Base-by-base conservation (phyloP, 2,888 invertebrate genomes). In the Eilema depressum region DNA sequence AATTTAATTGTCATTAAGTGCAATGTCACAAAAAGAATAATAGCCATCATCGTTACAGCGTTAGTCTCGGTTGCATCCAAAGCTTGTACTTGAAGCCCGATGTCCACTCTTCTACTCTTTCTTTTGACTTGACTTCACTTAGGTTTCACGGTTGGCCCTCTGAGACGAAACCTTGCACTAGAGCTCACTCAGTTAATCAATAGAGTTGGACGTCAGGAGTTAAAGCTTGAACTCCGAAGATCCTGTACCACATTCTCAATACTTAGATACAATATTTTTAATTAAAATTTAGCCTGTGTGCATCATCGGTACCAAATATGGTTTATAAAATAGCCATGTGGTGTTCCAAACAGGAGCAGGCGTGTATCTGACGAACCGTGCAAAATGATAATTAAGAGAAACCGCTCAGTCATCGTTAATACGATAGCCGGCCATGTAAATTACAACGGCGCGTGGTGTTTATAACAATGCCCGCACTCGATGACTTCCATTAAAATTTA, bases 331-430 rank as follows among this genome's bases (percentile, higher is more conserved):
- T 71, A 74, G 63, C 71, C 69, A 66, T 68, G 74, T 71, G 73
- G 69, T 63, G 80, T 76, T 83, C 79, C 83, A 78, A 86, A 87
- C 85, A 85, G 88, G 89, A 82, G 85, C 88, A 83, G 87, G 86
- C 90, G 88, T 88, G 91, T 88, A 91, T 79, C 90, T 92, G 94
- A 92, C 95, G 94, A 93, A 93, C 93, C 94, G 91, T 93, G 92
- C 93, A 92, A 93, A 95, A 95, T 94, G 93, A 95, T 95, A 95
- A 95, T 95, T 94, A 95, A 94, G 91, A 93, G 93, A 93, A 94
- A 92, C 93, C 92, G 93, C 93, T 92, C 94, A 91, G 93, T 94
- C 95, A 94, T 93, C 92, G 90, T 92, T 92, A 93, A 94, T 93
- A 90, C 91, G 93, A 93, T 93, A 93, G 92, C 92, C 88, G 89